phyloP scores from a whole-genome alignment of 2,888 invertebrate genomes.

The Girardia tigrina region DNA sequence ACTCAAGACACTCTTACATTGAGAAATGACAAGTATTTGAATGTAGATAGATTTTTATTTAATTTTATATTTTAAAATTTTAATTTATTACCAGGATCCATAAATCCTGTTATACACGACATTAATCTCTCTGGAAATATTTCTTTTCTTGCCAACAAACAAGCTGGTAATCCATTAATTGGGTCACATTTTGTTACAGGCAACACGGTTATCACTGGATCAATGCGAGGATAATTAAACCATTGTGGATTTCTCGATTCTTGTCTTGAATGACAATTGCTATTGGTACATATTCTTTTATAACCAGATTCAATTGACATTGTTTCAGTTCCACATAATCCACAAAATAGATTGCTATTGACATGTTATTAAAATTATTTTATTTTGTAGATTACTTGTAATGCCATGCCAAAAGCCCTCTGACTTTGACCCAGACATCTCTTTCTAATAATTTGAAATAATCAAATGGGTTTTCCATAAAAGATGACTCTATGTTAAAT shows the following conservation, averaged over 20 bases:
- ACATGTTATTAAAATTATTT: neutral
- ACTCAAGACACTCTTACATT: no score
- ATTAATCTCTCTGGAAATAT: neutral
- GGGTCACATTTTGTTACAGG: neutral
- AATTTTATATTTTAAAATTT: no score
- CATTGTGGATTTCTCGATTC: neutral
- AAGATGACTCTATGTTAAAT: neutral
- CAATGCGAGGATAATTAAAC: neutral
- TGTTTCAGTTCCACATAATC: neutral
- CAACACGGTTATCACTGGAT: neutral
- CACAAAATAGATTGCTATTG: neutral
- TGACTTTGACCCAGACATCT: neutral
- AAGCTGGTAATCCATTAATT: neutral
- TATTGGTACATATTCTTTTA: neutral
- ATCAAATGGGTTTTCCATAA: neutral
- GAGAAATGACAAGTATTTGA: no score
- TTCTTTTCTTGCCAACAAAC: constrained; percentile 16
- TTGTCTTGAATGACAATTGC: neutral
- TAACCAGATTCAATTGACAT: neutral
- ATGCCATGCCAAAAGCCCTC: neutral
- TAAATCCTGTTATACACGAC: neutral
- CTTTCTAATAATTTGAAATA: neutral
- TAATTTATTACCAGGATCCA: neutral
- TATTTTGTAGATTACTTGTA: neutral
- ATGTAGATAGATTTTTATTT: no score